Evolutionary conservation across 2,888 invertebrate genomes (phyloP), one percentile per base, ranked within the genome.

Genomic region (Ectemnius continuus): DNA sequence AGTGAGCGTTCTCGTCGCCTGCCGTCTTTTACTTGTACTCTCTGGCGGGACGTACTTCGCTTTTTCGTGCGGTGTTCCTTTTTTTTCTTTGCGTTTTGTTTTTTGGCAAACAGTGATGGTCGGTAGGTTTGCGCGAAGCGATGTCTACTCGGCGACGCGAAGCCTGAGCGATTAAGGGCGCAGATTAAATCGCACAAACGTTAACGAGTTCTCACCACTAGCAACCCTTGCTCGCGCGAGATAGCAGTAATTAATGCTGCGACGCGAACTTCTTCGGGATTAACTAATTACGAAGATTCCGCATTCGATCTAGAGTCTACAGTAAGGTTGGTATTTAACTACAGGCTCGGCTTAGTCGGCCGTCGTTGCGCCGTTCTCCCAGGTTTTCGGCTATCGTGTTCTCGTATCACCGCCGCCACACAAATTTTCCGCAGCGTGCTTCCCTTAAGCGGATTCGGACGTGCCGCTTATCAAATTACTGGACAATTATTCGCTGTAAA

Each of bases 401-500:
- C 52, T 52, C 14, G 18, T 61, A 72, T 76, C 79, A 66, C 20
- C 63, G 23, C 13, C 56, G 58, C 4, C 58, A 57, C 14, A 14
- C 36, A 67, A 77, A 74, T 72, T 79, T 68, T 74, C 59, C 46
- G 48, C 16, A 59, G 62, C n/a, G n/a, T 36, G 36, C 6, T 36
- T 36, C 70, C 57, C 48, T 60, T 65, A 58, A 61, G 70, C 46
- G 58, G 66, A 52, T 48, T 45, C 61, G 18, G 2, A 48, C 8
- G 8, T 45, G 47, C 23, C 28, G 52, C 58, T 73, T 76, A 73
- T 64, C 63, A 62, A 75, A 68, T 79, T 79, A 68, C 63, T 61
- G 57, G 18, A 61, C 64, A 70, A 77, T 79, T 80, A 73, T 67
- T 72, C 63, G 61, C 2, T 61, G 60, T 70, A 79, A 79, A 79